These are phyloP conservation scores for Scaeva pyrastri DNA, from an alignment of 2,888 invertebrate genomes.

Conservation along the genomic window DNA sequence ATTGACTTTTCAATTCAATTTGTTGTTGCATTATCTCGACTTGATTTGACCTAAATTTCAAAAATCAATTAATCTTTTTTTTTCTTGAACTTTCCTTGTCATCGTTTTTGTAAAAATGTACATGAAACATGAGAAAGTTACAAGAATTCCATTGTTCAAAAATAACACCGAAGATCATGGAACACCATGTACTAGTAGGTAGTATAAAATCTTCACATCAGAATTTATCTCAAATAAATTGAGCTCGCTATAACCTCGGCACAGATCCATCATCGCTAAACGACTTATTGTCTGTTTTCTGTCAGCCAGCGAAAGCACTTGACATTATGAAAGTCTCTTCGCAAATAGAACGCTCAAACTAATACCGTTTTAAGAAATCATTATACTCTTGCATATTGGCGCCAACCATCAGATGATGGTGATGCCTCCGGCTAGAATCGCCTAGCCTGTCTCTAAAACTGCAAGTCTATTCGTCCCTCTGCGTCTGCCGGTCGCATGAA, in stretches of 20 bases:
- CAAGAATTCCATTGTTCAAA: conserved; percentile 32
- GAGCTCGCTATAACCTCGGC: neutral
- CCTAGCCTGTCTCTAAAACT: neutral
- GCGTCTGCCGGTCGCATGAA: conserved; percentile 8
- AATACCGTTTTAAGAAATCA: conserved; percentile 28
- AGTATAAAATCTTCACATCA: conserved; percentile 17
- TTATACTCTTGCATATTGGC: conserved; percentile 18
- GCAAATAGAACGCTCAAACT: conserved; percentile 24
- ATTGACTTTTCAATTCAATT: neutral
- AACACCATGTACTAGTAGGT: neutral
- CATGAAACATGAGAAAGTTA: conserved; percentile 3
- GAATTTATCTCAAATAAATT: conserved; percentile 61
- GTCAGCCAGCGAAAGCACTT: conserved; percentile 47
- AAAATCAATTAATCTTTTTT: conserved; percentile 3
- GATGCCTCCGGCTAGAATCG: conserved; percentile 10
- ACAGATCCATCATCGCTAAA: conserved; percentile 59
- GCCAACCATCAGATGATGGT: conserved; percentile 21
- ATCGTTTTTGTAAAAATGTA: neutral
- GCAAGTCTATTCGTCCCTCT: conserved; percentile 5
- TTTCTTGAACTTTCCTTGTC: conserved; percentile 22
- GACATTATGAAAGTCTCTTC: conserved; percentile 45
- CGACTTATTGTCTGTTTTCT: conserved; percentile 52
- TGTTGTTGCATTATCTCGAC: neutral
- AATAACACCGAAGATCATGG: conserved; percentile 40
- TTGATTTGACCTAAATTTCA: conserved; percentile 12